Base-by-base conservation (phyloP, 2,888 invertebrate species). In the Limenitis camilla region DNA sequence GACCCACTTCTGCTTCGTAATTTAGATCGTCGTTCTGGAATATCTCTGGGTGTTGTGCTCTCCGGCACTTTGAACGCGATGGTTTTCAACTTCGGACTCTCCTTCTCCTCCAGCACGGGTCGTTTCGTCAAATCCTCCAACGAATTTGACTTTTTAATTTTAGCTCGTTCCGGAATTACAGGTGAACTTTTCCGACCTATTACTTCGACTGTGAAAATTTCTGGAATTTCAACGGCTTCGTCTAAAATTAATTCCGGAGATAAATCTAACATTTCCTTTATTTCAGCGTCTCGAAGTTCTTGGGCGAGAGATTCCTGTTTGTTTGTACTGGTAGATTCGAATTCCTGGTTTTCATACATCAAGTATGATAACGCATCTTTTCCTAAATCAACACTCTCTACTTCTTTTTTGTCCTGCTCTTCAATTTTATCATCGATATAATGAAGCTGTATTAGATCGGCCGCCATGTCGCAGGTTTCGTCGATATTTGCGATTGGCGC, bases 401-500 rank as follows among this genome's bases (percentile, higher is more conserved):
- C 48, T 9, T 64, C 46, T 7, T 36, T 47, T 6, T 52, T 54
- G 2, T 49, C 40, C 31, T 40, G 68, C 31, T 77, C 74, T 3
- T 77, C 70, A 6, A 61, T 67, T 60, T 75, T 78, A 28, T 81
- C 81, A 41, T 81, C 83, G 11, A 83, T 80, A 40, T 62, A 81
- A 1, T 75, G 75, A 10, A 82, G 44, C 33, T 69, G 71, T 36
- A 73, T 68, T 45, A 69, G 62, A 48, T 67, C 64, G 36, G 75
- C 72, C 1, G 70, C 55, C 61, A 80, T 80, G 9, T 84, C 82
- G 10, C 74, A 70, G 0, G 81, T 75, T 56, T 85, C 85, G 11
- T 85, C 85, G 8, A 84, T 84, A 1, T 81, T 83, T 1, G 85
- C 85, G 54, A 85, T 85, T 0, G 85, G 85, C 8, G 85, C 85